A percentile compares a stretch with the other conserved stretches of the same genome.
Evolutionary conservation across 2,888 invertebrate genomes (phyloP).

Genomic region (Tenthredo scrophulariae): DNA sequence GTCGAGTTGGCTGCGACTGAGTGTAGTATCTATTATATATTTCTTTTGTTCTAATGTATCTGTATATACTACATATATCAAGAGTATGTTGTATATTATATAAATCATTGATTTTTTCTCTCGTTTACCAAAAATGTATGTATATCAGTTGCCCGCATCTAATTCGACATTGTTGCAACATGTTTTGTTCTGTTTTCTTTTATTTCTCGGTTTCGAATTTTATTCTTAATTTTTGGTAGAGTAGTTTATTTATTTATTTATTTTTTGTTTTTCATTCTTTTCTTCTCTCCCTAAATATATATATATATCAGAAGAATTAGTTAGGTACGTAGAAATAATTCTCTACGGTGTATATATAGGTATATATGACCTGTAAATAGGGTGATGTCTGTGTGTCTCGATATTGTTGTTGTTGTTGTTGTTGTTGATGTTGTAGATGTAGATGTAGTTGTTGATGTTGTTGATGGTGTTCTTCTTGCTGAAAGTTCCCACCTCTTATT

Average conservation of each 20-base stretch:
- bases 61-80: slow-evolving; percentile 48
- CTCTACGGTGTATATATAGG: slow-evolving; percentile 13
- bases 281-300: slow-evolving; percentile 43
- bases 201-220: not conserved
- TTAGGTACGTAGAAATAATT: not conserved
- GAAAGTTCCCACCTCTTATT: slow-evolving; percentile 63
- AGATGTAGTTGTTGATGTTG: slow-evolving; percentile 60
- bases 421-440: slow-evolving; percentile 61
- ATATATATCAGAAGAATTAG: slow-evolving; percentile 1
- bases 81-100: slow-evolving; percentile 36
- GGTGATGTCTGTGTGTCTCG: slow-evolving; percentile 68
- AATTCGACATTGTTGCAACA: not conserved
- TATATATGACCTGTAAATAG: slow-evolving; percentile 58
- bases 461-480: slow-evolving; percentile 56
- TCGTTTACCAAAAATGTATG: not conserved
- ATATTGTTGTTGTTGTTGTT: slow-evolving; percentile 63
- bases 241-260: not conserved
- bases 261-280: not conserved
- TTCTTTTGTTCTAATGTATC: not conserved
- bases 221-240: not conserved
- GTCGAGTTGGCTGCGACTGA: too few species aligned
- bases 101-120: not conserved
- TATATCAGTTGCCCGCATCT: not conserved
- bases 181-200: not conserved
- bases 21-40: not conserved